Base-by-base conservation (phyloP, 2,113 vertebrate species). In the Poeciliopsis occidentalis region DNA sequence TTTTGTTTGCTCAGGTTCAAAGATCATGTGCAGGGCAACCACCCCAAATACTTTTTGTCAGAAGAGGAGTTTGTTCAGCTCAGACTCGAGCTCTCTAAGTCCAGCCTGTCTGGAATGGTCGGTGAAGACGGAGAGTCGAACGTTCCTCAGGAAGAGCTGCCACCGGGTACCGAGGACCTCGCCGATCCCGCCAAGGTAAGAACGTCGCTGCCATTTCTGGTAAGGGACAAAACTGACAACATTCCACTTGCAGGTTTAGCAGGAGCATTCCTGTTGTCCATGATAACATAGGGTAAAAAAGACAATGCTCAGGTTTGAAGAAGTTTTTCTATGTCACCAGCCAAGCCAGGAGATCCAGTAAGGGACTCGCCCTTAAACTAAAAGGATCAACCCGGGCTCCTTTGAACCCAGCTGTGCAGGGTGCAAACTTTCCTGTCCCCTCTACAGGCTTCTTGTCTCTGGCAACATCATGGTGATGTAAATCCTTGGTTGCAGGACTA, bases 61-160 rank as follows among this genome's bases (percentile, higher is more conserved):
- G 94, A 96, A 1, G 97, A 97, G 75, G 97, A 99, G 89, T 99
- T 99, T 66, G 93, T 99, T 67, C 95, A 96, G 91, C 93, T 99
- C 69, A 93, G 98, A 62, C 89, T 94, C 10, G 97, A 99, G 70
- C 93, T 99, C 63, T 97, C 97, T 0, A 95, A 97, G 54, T 93
- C 95, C 67, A 97, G 94, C 29, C 94, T 94, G 24, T 92, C 95
- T 0, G 88, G 84, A 13, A 95, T 94, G 82, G 94, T 93, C 31
- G 91, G 95, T 0, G 94, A 92, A 0, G 95, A 94, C 0, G 94
- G 77, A 11, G 93, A 94, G 0, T 88, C 92, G 0, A 92, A 92
- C 11, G 91, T 80, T n/a, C 29, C 69, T 19, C 70, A 84, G 24
- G 96, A 97, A 8, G 97, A 98, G 12, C 86, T 97, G 2, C 97